These are phyloP conservation scores for Rhinoderma darwinii DNA, from an alignment of 2,113 vertebrate species.

Conservation along the genomic window DNA sequence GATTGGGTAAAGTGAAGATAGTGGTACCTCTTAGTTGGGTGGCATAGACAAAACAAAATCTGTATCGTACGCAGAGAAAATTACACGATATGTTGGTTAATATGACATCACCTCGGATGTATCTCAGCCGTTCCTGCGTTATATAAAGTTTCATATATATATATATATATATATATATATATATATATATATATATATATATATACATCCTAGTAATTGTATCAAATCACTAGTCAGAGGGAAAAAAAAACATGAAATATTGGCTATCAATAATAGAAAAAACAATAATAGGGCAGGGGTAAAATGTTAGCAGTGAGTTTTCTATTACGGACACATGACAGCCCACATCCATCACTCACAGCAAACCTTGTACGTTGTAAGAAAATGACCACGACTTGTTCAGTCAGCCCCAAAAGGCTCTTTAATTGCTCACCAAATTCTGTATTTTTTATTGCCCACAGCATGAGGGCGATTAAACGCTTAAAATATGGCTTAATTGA, in stretches of 20 bases:
- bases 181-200: too few species aligned
- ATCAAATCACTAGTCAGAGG: not conserved
- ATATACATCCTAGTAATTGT: too few species aligned
- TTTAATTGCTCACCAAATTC: not conserved
- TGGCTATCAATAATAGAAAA: not conserved
- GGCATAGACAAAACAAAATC: too few species aligned
- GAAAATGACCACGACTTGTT: not conserved
- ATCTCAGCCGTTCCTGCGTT: too few species aligned
- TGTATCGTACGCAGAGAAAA: too few species aligned
- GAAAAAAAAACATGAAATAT: not conserved
- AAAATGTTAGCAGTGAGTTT: not conserved
- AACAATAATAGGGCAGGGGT: not conserved
- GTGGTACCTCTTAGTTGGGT: too few species aligned
- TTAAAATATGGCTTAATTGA: conserved; percentile 29
- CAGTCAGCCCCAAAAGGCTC: not conserved
- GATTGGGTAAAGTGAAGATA: too few species aligned
- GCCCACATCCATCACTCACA: not conserved
- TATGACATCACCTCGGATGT: too few species aligned
- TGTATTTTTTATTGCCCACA: not conserved
- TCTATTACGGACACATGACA: not conserved
- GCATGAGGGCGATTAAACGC: not conserved
- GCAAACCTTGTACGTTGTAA: not conserved
- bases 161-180: too few species aligned
- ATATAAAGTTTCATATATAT: too few species aligned
- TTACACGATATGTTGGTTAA: too few species aligned